Percentiles rank a stretch among this genome's conserved stretches.
phyloP scores from a whole-genome alignment of 2,113 vertebrate species.

The Phrynosoma blainvillii region DNA sequence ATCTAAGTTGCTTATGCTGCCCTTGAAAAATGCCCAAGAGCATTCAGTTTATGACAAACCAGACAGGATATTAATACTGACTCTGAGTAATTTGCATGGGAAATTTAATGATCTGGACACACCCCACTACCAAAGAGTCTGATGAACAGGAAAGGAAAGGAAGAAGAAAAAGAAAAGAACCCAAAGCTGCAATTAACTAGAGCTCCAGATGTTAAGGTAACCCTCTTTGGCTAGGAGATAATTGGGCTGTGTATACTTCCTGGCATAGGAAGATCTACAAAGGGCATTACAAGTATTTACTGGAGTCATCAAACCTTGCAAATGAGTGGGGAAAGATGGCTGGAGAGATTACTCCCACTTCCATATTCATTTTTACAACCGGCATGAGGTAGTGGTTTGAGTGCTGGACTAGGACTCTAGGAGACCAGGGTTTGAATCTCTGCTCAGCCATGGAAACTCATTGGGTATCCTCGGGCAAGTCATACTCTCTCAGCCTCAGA shows the following conservation, averaged over 20 bases:
- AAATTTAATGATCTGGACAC: not conserved
- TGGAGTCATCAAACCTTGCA: not conserved
- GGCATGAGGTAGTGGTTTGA: too few species aligned
- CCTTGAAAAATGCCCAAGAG: not conserved
- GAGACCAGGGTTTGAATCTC: too few species aligned
- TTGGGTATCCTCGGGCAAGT: too few species aligned
- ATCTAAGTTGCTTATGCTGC: not conserved
- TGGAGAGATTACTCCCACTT: not conserved
- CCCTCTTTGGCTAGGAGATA: not conserved
- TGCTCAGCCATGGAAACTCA: too few species aligned
- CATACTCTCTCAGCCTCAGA: too few species aligned
- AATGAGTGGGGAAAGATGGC: not conserved
- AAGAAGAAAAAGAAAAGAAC: too few species aligned
- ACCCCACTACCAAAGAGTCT: accelerated
- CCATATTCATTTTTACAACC: too few species aligned
- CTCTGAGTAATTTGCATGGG: constrained; percentile 2
- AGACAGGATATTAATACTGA: not conserved
- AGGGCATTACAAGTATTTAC: not conserved
- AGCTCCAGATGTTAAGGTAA: not conserved
- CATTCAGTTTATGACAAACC: not conserved
- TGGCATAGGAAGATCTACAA: not conserved
- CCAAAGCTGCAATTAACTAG: not conserved
- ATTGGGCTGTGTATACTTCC: not conserved
- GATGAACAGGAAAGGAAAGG: not conserved
- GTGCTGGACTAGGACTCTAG: too few species aligned